Conservation (phyloP, 2,888 invertebrate genomes). For the Craniophora ligustri region DNA sequence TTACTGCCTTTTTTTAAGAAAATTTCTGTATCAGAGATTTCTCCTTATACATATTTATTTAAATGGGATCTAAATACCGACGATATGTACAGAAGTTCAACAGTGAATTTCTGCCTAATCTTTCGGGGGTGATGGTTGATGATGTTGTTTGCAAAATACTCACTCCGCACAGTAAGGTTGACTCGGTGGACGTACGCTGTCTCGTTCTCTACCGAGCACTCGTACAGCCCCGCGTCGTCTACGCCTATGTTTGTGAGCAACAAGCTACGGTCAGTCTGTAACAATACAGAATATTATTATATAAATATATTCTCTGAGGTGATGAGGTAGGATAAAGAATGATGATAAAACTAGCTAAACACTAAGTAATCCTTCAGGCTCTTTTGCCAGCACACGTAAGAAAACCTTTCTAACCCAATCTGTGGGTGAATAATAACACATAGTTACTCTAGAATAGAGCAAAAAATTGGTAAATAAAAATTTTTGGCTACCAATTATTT, state of each 20-base stretch:
- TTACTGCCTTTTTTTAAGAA: no score
- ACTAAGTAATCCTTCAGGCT: no score
- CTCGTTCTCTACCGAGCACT: slow-evolving; percentile 84
- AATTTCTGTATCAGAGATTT: no score
- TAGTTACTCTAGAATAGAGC: no score
- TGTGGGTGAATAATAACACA: no score
- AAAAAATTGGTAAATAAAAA: no score
- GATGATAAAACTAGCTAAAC: not conserved
- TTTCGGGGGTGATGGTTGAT: not conserved
- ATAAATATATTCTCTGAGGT: no score
- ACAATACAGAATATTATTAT: slow-evolving; percentile 55
- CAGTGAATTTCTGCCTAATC: no score
- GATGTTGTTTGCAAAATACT: slow-evolving; percentile 53
- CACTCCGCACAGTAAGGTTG: slow-evolving; percentile 82
- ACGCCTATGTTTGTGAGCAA: slow-evolving; percentile 72
- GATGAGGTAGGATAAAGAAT: not conserved
- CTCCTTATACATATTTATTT: no score
- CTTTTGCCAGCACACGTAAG: not conserved
- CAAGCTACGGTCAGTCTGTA: slow-evolving; percentile 82
- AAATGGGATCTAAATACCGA: no score
- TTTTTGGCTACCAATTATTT: no score
- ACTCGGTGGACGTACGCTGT: slow-evolving; percentile 81
- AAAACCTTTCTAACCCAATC: not conserved
- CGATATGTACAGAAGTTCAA: not conserved
- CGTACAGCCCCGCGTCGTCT: slow-evolving; percentile 83